Evolutionary conservation across 1,140 invertebrate species (phyloP).

Genomic region (Polypedilum pembai): DNA sequence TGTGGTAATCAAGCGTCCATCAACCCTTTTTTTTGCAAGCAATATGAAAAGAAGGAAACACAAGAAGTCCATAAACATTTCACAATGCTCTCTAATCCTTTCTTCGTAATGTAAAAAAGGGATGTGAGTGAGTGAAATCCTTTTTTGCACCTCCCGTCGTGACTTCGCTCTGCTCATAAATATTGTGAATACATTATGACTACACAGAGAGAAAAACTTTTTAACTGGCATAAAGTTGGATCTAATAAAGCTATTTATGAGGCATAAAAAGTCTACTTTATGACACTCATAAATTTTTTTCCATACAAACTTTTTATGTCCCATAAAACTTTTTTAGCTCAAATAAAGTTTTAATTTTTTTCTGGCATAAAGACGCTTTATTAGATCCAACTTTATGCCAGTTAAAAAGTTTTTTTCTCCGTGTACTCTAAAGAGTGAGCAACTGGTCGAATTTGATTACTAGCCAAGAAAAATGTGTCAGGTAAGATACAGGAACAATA

Average conservation of each 20-base stretch:
- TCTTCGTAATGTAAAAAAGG: neutral
- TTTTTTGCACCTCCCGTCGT: constrained; percentile 1
- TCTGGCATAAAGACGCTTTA: too few species aligned
- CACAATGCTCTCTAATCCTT: neutral
- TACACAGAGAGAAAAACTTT: too few species aligned
- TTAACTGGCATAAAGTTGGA: too few species aligned
- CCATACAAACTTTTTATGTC: too few species aligned
- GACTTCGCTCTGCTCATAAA: neutral
- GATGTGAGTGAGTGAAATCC: neutral
- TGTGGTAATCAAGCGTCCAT: neutral
- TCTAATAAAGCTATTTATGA: too few species aligned
- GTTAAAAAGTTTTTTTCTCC: too few species aligned
- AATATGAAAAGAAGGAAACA: neutral
- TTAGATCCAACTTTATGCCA: too few species aligned
- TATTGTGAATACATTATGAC: constrained; percentile 14
- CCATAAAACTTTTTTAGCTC: too few species aligned
- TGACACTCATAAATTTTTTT: too few species aligned
- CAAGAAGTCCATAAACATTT: constrained; percentile 9
- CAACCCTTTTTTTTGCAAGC: neutral
- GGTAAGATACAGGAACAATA: constrained; percentile 14
- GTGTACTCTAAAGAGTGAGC: neutral
- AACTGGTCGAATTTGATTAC: neutral
- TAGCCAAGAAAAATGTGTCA: neutral
- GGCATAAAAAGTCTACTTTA: too few species aligned
- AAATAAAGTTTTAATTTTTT: too few species aligned